These are phyloP conservation scores for Premnoplex brunnescens DNA, from an alignment of 2,797 vertebrate genomes.

Conservation along the genomic window DNA sequence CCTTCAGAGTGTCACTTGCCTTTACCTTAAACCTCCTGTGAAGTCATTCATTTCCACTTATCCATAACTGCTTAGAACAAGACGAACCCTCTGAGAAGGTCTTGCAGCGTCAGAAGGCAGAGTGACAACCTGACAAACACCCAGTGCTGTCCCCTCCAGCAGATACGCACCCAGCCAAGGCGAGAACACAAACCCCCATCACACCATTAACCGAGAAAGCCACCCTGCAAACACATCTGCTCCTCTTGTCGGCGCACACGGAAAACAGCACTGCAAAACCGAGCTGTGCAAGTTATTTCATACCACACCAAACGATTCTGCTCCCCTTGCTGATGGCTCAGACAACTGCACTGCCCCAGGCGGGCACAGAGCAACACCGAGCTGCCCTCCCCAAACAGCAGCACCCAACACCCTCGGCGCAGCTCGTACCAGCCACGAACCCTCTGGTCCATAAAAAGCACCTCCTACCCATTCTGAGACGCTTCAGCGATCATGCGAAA, in stretches of 20 bases:
- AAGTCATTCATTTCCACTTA: not conserved
- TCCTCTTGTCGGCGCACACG: rapidly evolving
- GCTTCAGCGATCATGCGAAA: not conserved
- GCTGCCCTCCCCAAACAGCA: not conserved
- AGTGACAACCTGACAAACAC: not conserved
- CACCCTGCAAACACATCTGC: not conserved
- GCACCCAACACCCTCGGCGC: not conserved
- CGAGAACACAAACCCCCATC: not conserved
- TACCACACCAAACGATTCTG: not conserved
- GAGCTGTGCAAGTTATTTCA: not conserved
- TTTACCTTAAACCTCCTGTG: not conserved
- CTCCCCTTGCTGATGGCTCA: not conserved
- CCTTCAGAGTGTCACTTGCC: not conserved
- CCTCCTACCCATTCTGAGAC: not conserved
- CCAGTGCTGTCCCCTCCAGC: rapidly evolving
- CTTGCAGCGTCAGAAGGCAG: not conserved
- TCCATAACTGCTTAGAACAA: not conserved
- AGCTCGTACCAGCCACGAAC: not conserved
- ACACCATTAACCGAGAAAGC: not conserved
- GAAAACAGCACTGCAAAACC: not conserved
- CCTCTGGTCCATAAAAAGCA: not conserved
- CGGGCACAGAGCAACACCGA: rapidly evolving
- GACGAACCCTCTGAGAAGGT: not conserved
- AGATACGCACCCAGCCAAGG: not conserved
- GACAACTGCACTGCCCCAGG: not conserved